Base-by-base conservation (phyloP, 2,113 vertebrate genomes). In the Bos taurus region DNA sequence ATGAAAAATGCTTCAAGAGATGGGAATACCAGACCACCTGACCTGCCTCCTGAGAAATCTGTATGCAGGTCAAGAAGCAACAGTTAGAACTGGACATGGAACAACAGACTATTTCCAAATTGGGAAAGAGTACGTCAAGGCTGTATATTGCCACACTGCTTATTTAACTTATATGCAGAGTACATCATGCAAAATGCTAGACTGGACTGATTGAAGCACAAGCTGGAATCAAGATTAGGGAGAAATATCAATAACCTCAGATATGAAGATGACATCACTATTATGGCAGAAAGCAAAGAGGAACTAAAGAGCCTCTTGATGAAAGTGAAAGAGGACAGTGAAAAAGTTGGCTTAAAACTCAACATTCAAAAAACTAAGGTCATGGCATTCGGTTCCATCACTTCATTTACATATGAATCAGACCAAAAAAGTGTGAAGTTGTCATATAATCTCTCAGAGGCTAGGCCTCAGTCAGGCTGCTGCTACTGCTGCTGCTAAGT, bases 331-430 rank as follows among this genome's bases (percentile, higher is more conserved):
- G 67, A 71, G n/a, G n/a, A 71, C 2, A 40, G n/a, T 40, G 19
- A 71, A 71, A 71, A 71, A 40, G 67, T 19, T 23, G 67, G n/a
- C 67, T 40, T 71, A 40, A 71, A 40, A 71, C 67, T 71, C 67
- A 71, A 13, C 67, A 40, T 40, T 71, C n/a, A 71, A 71, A 71
- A 71, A 40, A 71, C n/a, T 23, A 40, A 71, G 67, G 23, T 71
- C n/a, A 23, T 23, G 19, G 67, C 67, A 71, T 71, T 71, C 0
- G 2, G 19, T 40, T 71, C 67, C 67, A 71, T 71, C 67, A 71
- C n/a, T 71, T 71, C 67, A 95, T 96, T 95, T 90, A 62, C 50
- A 62, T 90, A 36, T 97, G 56, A 95, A 60, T n/a, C 23, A 97
- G 26, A 93, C 21, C 7, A 54, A 67, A 40, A 96, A 80, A 54